Conservation (phyloP, 2,113 vertebrate genomes). For the Bufo gargarizans region DNA sequence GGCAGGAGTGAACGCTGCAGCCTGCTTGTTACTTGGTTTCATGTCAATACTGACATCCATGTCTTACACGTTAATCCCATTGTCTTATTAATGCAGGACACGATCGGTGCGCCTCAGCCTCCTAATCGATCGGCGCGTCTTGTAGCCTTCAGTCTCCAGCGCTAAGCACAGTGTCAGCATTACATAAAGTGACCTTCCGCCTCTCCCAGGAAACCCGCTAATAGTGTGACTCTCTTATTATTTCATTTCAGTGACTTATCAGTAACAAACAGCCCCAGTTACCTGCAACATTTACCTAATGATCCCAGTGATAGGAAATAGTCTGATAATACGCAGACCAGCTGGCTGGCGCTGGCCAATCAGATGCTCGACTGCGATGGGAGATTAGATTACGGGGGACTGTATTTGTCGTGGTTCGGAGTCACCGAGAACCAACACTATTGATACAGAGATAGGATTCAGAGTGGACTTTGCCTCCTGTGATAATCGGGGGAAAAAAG, state of each 20-base stretch:
- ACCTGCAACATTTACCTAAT: slow-evolving; percentile 77
- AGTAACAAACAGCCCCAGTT: slow-evolving; percentile 66
- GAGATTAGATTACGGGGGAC: slow-evolving; percentile 75
- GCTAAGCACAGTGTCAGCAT: not conserved
- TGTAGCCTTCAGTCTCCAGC: not conserved
- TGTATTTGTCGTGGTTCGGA: slow-evolving; percentile 66
- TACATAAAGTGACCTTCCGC: not conserved
- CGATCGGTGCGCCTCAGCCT: not conserved
- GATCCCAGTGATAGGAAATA: slow-evolving; percentile 74
- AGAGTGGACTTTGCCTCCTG: slow-evolving; percentile 69
- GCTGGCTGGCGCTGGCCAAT: slow-evolving; percentile 69
- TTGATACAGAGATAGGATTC: slow-evolving; percentile 61
- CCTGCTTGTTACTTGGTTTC: not conserved
- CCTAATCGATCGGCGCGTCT: not conserved
- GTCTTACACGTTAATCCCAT: not conserved
- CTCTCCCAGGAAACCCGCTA: slow-evolving; percentile 24
- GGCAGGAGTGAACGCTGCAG: not conserved
- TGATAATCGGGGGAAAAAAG: slow-evolving; percentile 60
- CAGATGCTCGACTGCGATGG: slow-evolving; percentile 71
- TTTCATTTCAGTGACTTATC: slow-evolving; percentile 66
- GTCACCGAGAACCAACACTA: slow-evolving; percentile 56
- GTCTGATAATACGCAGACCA: slow-evolving; percentile 70
- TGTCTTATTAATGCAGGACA: not conserved
- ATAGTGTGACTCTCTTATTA: slow-evolving; percentile 53
- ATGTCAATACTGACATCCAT: not conserved